phyloP scores from a whole-genome alignment of 2,888 invertebrate genomes.

The Scaptomyza caliginosa region DNA sequence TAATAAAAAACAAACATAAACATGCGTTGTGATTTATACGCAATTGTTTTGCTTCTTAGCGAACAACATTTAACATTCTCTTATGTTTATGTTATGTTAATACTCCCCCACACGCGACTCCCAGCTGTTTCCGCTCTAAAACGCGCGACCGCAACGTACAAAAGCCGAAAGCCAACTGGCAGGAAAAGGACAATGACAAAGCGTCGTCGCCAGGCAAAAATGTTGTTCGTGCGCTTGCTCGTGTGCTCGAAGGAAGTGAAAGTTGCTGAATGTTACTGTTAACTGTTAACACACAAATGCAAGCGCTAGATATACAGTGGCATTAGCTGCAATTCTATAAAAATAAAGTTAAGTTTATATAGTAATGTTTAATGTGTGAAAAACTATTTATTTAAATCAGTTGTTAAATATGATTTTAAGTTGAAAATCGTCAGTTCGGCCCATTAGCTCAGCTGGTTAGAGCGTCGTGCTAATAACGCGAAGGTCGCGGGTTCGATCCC shows the following conservation, averaged over 20 bases:
- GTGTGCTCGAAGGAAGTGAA: slow-evolving; percentile 25
- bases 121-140: not conserved
- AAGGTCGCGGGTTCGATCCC: slow-evolving; percentile 77
- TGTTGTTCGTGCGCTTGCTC: slow-evolving; percentile 45
- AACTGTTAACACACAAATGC: slow-evolving; percentile 5
- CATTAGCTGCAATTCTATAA: too few species aligned
- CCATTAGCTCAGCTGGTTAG: slow-evolving; percentile 78
- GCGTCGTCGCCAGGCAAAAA: slow-evolving; percentile 25
- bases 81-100: not conserved
- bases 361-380: too few species aligned
- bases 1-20: not conserved
- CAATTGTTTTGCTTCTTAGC: not conserved
- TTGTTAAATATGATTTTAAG: not conserved
- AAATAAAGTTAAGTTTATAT: too few species aligned
- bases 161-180: slow-evolving; percentile 74
- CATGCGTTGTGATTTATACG: not conserved
- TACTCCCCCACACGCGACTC: not conserved
- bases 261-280: slow-evolving; percentile 23
- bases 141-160: slow-evolving; percentile 59
- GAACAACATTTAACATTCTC: slow-evolving; percentile 2
- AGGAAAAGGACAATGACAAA: slow-evolving; percentile 37
- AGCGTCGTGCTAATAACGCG: slow-evolving; percentile 77
- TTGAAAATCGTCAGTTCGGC: not conserved
- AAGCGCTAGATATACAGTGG: not conserved
- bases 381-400: not conserved